Base-by-base conservation (phyloP, 2,113 vertebrate genomes). In the Antechinus flavipes region DNA sequence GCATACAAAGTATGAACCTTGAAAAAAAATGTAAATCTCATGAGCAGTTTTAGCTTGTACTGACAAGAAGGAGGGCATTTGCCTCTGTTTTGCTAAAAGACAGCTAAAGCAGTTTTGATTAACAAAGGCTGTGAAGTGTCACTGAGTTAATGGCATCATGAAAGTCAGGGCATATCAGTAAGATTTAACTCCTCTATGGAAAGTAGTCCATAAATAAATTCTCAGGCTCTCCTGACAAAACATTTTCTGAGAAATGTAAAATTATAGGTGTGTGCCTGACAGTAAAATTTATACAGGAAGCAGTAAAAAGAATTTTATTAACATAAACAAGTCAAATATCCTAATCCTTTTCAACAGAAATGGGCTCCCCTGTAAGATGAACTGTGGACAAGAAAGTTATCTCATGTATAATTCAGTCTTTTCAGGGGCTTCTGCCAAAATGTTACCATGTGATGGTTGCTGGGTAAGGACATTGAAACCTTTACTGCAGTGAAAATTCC, bases 131-230 rank as follows among this genome's bases (percentile, higher is more conserved):
- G 96, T 97, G 93, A 98, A 96, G 58, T 95, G 91, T 97, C 96
- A 97, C 50, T 93, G 91, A 97, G 96, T 96, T 97, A 98, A 97
- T 97, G 96, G 95, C 47, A 98, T 97, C 94, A 76, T 97, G 95
- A 98, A 95, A 98, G 58, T 91, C 92, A 98, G 93, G 93, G 90
- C 92, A 91, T 94, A 97, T 97, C 97, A 97, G 96, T 93, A 97
- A 98, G 95, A 97, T 97, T 97, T 98, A 98, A 98, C 94, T 96
- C 93, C 95, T 98, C 97, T 93, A n/a, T 95, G 91, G 90, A 98
- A 98, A 97, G 95, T 97, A 97, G 96, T 96, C 98, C 95, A 97
- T 98, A 97, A 98, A 98, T 98, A 98, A 98, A 98, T 95, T 95
- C 93, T 96, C 93, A 96, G 90, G 93, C 92, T 97, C 94, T 96